A percentile compares a stretch with the other conserved stretches of the same genome.
These are phyloP conservation scores for Tupaia tana DNA, from an alignment of 2,113 vertebrate species.

Conservation along the genomic window DNA sequence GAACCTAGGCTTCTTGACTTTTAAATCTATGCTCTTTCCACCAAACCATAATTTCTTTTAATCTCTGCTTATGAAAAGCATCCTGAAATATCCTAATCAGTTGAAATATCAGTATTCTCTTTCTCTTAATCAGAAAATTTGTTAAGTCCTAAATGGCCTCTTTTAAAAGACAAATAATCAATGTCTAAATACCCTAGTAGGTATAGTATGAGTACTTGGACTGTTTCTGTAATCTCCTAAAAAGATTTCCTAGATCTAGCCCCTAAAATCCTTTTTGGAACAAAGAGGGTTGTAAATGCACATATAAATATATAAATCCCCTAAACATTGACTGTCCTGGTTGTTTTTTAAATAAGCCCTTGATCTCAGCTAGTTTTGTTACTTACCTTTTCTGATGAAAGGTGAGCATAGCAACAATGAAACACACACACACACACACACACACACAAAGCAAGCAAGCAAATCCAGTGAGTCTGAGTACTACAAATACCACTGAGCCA, in stretches of 20 bases:
- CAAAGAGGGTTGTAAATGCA: conserved; percentile 30
- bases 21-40: conserved; percentile 49
- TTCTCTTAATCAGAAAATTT: conserved; percentile 38
- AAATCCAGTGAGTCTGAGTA: conserved; percentile 52
- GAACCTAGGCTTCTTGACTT: conserved; percentile 38
- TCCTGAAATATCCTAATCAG: conserved; percentile 30
- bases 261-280: conserved; percentile 37
- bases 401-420: conserved; percentile 44
- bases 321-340: neutral
- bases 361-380: conserved; percentile 53
- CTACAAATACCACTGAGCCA: conserved; percentile 55
- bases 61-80: neutral
- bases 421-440: neutral
- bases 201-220: neutral
- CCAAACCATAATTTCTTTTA: conserved; percentile 36
- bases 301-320: conserved; percentile 38
- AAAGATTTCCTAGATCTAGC: conserved; percentile 22
- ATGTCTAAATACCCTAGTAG: neutral
- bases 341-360: conserved; percentile 19
- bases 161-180: neutral
- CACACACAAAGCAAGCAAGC: neutral
- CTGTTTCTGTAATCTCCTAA: conserved; percentile 17
- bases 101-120: neutral
- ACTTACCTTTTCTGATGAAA: conserved; percentile 56
- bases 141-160: neutral